Evolutionary conservation across 2,797 vertebrate species (phyloP).

Genomic region (Pempheris klunzingeri): DNA sequence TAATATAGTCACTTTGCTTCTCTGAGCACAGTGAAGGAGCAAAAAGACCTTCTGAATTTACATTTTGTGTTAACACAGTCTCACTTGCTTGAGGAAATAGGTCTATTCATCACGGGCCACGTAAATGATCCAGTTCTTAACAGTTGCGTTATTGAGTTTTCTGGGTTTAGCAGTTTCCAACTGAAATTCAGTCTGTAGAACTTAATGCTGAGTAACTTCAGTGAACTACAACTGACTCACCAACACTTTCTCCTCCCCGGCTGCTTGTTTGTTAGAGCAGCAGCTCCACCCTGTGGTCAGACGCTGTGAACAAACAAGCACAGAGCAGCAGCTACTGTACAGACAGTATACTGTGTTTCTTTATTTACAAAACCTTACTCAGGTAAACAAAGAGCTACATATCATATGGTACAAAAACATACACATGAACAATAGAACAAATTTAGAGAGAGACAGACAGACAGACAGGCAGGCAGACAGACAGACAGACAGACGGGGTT

Average conservation of each 20-base stretch:
- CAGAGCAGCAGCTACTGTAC: background rate
- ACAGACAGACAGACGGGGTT: background rate
- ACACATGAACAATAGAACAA: background rate
- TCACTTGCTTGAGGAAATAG: too few species aligned
- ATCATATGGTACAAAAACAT: conserved; percentile 38
- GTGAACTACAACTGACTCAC: background rate
- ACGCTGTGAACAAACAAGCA: conserved; percentile 4
- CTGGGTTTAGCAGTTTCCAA: too few species aligned
- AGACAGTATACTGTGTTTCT: conserved; percentile 1
- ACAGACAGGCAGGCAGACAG: background rate
- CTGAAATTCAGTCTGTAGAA: background rate
- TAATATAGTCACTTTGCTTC: too few species aligned
- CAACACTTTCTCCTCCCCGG: too few species aligned
- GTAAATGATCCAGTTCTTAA: too few species aligned
- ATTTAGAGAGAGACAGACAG: background rate
- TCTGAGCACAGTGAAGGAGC: too few species aligned
- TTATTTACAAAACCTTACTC: conserved; percentile 60
- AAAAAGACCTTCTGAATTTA: too few species aligned
- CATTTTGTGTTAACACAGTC: too few species aligned
- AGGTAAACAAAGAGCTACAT: conserved; percentile 37
- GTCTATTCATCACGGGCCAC: too few species aligned
- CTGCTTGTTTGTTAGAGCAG: background rate
- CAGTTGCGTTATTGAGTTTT: too few species aligned
- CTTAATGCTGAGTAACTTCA: background rate
- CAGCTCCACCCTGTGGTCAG: conserved; percentile 20